phyloP scores from a whole-genome alignment of 2,797 vertebrate species.

The Scarus forsteni region DNA sequence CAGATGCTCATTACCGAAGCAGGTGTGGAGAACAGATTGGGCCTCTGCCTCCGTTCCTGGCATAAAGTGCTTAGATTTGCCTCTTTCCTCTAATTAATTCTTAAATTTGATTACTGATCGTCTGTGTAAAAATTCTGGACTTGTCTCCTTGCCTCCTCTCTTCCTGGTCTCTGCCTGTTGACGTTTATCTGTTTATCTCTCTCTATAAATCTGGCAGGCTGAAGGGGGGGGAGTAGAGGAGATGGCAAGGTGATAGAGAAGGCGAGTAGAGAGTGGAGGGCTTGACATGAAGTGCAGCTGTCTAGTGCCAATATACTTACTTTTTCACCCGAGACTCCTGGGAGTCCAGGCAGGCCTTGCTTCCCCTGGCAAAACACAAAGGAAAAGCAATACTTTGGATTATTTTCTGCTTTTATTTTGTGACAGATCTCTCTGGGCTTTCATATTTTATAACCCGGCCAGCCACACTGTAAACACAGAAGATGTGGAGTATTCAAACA shows the following conservation, averaged over 20 bases:
- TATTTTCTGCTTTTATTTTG: slow-evolving; percentile 52
- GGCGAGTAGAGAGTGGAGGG: slow-evolving; percentile 42
- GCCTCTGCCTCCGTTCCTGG: slow-evolving; percentile 75
- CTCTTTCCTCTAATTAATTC: slow-evolving; percentile 84
- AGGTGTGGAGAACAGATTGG: slow-evolving; percentile 87
- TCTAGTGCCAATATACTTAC: slow-evolving; percentile 82
- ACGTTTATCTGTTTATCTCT: slow-evolving; percentile 69
- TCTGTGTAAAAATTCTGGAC: slow-evolving; percentile 71
- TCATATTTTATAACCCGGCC: slow-evolving; percentile 18
- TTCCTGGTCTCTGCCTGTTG: slow-evolving; percentile 46
- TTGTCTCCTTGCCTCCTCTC: slow-evolving; percentile 51
- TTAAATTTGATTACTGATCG: slow-evolving; percentile 85
- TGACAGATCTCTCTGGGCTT: slow-evolving; percentile 40
- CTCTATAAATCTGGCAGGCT: slow-evolving; percentile 54
- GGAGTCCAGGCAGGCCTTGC: slow-evolving; percentile 88
- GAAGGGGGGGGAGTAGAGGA: slow-evolving; percentile 37
- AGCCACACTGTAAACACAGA: slow-evolving; percentile 18
- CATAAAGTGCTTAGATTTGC: slow-evolving; percentile 80
- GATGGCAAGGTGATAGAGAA: slow-evolving; percentile 66
- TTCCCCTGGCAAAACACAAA: slow-evolving; percentile 86
- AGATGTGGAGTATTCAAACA: slow-evolving; percentile 31
- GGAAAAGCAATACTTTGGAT: slow-evolving; percentile 43
- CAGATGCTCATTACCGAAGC: slow-evolving; percentile 86
- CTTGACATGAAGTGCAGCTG: slow-evolving; percentile 62
- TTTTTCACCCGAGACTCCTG: slow-evolving; percentile 89